Evolutionary conservation across 2,113 vertebrate genomes (phyloP).

Genomic region (Syngnathoides biaculeatus): DNA sequence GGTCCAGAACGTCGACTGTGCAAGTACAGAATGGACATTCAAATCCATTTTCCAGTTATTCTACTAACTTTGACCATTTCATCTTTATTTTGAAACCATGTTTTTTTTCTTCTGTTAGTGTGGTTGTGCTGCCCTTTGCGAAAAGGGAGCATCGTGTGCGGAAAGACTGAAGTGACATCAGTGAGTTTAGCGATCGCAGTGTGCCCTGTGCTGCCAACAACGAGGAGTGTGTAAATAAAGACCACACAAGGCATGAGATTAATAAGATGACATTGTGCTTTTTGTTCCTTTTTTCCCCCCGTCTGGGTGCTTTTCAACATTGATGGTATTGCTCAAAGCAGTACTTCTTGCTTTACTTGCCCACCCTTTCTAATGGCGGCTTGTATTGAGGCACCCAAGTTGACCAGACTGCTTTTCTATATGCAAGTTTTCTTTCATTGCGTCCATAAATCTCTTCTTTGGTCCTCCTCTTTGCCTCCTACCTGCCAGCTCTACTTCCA

Average conservation of each 20-base stretch:
- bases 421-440: too few relatives aligned
- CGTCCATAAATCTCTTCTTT: too few relatives aligned
- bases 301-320: neutral
- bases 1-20: too few relatives aligned
- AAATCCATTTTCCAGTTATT: too few relatives aligned
- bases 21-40: too few relatives aligned
- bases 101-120: neutral
- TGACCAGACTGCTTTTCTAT: too few relatives aligned
- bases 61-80: too few relatives aligned
- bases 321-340: neutral
- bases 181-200: neutral
- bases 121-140: neutral
- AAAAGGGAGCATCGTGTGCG: neutral
- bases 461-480: too few relatives aligned
- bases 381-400: neutral
- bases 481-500: too few relatives aligned
- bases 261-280: neutral
- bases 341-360: neutral
- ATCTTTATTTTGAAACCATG: neutral
- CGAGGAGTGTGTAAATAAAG: neutral
- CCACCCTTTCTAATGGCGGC: neutral
- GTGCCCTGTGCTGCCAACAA: neutral
- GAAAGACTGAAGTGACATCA: neutral
- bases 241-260: neutral
- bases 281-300: neutral